phyloP scores from a whole-genome alignment of 2,797 vertebrate species.

The Cyprinodon diabolis region DNA sequence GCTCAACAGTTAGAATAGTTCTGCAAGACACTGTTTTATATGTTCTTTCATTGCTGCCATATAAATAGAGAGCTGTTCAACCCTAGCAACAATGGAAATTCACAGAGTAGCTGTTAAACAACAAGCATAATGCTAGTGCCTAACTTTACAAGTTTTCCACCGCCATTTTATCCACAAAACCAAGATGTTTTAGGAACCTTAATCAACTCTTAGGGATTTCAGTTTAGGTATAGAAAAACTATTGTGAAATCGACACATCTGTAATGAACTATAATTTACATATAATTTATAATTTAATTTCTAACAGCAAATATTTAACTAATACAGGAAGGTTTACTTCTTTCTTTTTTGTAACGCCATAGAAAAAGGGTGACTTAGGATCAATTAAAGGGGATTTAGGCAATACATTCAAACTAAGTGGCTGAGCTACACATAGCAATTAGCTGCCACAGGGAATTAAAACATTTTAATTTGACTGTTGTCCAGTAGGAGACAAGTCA shows the following conservation, averaged over 20 bases:
- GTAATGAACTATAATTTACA: neutral
- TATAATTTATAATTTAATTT: neutral
- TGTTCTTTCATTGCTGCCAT: too few relatives aligned
- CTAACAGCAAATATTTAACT: neutral
- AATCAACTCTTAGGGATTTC: neutral
- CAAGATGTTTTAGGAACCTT: neutral
- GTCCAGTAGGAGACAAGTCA: constrained; percentile 49
- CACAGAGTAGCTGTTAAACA: too few relatives aligned
- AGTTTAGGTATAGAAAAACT: neutral
- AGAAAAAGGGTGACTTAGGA: constrained; percentile 23
- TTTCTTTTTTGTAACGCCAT: constrained; percentile 19
- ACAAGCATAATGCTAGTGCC: too few relatives aligned
- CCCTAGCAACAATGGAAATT: too few relatives aligned
- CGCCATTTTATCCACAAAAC: neutral
- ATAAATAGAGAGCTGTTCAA: too few relatives aligned
- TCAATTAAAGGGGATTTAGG: constrained; percentile 50
- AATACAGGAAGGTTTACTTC: neutral
- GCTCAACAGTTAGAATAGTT: too few relatives aligned
- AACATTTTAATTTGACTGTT: constrained; percentile 28
- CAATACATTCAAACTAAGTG: constrained; percentile 30
- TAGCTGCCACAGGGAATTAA: constrained; percentile 44
- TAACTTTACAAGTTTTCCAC: neutral
- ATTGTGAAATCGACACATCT: neutral
- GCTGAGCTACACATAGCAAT: constrained; percentile 44
- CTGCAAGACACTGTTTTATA: too few relatives aligned